Percentiles rank a stretch among this genome's conserved stretches.
These are phyloP conservation scores for Drosophila elegans DNA, from an alignment of 1,140 invertebrate genomes.

Conservation along the genomic window DNA sequence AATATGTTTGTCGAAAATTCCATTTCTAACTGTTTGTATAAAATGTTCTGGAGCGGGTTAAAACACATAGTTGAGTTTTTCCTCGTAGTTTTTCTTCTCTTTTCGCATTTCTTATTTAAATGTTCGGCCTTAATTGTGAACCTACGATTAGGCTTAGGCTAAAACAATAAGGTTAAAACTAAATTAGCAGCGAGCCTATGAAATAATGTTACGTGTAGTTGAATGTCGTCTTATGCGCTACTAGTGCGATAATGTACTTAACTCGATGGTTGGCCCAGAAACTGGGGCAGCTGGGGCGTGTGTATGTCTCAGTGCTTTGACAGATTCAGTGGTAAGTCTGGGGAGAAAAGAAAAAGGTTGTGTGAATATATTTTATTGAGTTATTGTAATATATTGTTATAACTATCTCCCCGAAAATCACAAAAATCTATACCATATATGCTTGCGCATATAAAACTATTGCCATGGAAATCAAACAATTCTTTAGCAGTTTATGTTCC, in stretches of 20 bases:
- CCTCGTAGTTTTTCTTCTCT: slow-evolving; percentile 36
- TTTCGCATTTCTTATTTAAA: slow-evolving; percentile 13
- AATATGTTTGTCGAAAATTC: slow-evolving; percentile 55
- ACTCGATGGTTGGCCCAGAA: slow-evolving; percentile 67
- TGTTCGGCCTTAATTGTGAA: slow-evolving; percentile 56
- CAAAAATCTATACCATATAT: no score
- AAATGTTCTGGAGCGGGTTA: slow-evolving; percentile 51
- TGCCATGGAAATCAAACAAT: no score
- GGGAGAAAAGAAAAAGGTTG: slow-evolving; percentile 26
- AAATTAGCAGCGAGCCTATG: slow-evolving; percentile 71
- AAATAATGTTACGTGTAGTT: slow-evolving; percentile 63
- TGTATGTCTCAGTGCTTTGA: slow-evolving; percentile 81
- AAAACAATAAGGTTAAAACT: slow-evolving; percentile 73
- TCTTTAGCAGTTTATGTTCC: no score
- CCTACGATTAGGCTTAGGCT: slow-evolving; percentile 57
- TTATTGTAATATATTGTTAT: no score
- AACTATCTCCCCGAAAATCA: no score
- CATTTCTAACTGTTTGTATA: slow-evolving; percentile 57
- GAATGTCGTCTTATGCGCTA: slow-evolving; percentile 74
- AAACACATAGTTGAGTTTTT: slow-evolving; percentile 46
- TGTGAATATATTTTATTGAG: background rate
- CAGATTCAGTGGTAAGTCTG: slow-evolving; percentile 84
- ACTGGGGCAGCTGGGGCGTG: slow-evolving; percentile 66
- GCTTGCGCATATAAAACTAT: no score
- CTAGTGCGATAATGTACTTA: slow-evolving; percentile 75